Conservation (phyloP, 1,140 invertebrate species). For the Teleopsis dalmanni region DNA sequence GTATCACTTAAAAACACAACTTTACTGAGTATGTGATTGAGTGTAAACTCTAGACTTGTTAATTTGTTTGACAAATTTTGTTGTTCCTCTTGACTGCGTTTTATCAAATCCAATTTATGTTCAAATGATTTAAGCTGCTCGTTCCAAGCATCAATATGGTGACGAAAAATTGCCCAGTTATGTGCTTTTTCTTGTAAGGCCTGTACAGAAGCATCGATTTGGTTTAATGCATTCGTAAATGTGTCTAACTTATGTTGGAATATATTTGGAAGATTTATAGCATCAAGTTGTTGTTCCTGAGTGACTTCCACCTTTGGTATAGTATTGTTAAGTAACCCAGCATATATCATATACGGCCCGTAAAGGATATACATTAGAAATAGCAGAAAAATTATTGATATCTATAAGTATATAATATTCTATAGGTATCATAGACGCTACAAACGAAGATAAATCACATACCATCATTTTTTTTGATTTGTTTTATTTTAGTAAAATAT, state of each 20-base stretch:
- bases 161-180: constrained; percentile 17
- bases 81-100: constrained; percentile 17
- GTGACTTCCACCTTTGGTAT: no score
- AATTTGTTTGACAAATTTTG: constrained; percentile 17
- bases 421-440: no score
- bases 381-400: no score
- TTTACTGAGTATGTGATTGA: constrained; percentile 26
- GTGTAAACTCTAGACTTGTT: constrained; percentile 19
- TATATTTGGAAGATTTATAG: background rate
- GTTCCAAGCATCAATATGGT: constrained; percentile 22
- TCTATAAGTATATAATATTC: no score
- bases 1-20: constrained; percentile 17
- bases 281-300: background rate
- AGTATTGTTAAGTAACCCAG: background rate
- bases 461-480: no score
- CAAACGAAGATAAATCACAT: no score
- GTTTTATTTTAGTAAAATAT: no score
- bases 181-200: constrained; percentile 20
- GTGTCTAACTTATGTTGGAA: background rate
- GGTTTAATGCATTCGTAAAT: background rate
- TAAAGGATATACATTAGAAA: no score
- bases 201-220: constrained; percentile 41
- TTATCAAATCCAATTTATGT: constrained; percentile 23
- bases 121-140: constrained; percentile 15
- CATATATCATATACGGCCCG: background rate